Conservation (phyloP, 2,797 vertebrate genomes). For the Cheirogaleus major region DNA sequence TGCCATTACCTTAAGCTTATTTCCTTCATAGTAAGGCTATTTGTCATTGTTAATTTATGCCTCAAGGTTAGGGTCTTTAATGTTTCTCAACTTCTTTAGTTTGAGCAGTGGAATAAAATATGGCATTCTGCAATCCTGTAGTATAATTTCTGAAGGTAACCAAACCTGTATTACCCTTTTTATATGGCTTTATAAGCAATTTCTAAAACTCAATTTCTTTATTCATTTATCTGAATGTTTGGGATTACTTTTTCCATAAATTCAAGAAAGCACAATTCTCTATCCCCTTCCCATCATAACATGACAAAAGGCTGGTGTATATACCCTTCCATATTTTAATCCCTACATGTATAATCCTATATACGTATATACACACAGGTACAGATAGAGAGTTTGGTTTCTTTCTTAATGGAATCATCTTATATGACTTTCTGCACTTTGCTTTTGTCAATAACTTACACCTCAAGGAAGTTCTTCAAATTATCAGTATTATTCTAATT, state of each 20-base stretch:
- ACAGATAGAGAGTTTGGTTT: background rate
- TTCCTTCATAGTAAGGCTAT: background rate
- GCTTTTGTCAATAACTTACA: background rate
- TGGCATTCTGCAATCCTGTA: background rate
- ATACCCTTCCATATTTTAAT: background rate
- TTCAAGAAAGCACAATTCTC: background rate
- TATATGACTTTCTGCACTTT: background rate
- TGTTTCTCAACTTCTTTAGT: background rate
- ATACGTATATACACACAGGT: background rate
- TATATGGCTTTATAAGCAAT: background rate
- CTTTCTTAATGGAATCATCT: background rate
- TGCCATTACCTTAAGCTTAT: background rate
- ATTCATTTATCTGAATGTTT: background rate
- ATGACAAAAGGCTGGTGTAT: background rate
- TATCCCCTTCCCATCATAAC: background rate
- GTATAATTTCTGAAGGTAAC: background rate
- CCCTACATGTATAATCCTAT: background rate
- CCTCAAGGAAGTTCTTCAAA: background rate
- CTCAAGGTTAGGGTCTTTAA: background rate
- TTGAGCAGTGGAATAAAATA: background rate
- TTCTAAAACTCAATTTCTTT: background rate
- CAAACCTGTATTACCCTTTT: background rate
- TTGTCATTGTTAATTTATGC: background rate
- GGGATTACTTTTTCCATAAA: background rate
- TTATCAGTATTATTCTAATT: background rate